Conservation (phyloP, 2,113 vertebrate genomes). For the Herpetotheres cachinnans region DNA sequence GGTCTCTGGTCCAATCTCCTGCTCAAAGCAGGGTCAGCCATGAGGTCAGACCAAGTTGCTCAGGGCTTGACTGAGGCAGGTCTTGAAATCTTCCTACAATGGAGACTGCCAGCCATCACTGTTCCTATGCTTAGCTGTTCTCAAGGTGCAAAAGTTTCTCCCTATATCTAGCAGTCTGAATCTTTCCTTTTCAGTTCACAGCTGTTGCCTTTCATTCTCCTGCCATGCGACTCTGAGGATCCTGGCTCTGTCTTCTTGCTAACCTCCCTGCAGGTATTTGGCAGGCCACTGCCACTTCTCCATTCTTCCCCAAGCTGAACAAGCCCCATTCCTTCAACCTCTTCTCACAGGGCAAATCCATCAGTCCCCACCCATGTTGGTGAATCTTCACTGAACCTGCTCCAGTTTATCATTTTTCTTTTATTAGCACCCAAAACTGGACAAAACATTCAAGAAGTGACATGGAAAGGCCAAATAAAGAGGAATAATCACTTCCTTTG, state of each 20-base stretch:
- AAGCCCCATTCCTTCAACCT: background rate
- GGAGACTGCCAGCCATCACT: background rate
- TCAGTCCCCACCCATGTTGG: background rate
- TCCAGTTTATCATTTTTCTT: background rate
- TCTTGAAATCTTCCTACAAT: background rate
- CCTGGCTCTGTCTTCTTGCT: background rate
- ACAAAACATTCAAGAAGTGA: background rate
- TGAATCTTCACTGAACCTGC: background rate
- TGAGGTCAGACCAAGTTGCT: background rate
- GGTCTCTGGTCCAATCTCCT: background rate
- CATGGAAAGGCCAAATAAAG: background rate
- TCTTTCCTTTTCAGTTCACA: background rate
- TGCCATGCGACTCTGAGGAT: background rate
- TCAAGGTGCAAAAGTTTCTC: background rate
- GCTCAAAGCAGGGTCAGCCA: background rate
- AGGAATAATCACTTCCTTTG: background rate
- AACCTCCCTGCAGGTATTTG: background rate
- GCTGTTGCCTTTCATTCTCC: background rate
- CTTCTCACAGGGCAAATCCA: background rate
- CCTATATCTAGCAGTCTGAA: background rate
- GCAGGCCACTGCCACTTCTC: background rate
- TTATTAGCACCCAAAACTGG: background rate
- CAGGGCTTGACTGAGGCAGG: background rate
- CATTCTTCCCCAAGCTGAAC: background rate
- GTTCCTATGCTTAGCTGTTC: background rate